Conservation (phyloP, 2,113 vertebrate genomes). For the Caloenas nicobarica region DNA sequence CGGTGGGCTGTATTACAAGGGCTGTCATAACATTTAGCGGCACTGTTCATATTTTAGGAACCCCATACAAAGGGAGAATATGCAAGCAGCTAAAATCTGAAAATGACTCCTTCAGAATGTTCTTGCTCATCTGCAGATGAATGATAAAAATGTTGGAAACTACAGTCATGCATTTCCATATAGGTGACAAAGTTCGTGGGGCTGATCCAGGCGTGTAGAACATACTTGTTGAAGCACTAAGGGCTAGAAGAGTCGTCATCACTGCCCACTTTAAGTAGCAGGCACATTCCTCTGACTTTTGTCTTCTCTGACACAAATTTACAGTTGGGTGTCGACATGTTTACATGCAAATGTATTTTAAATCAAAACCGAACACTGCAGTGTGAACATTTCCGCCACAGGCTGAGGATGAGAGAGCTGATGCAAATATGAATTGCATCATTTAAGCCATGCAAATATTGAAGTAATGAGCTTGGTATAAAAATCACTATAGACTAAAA, state of each 20-base stretch:
- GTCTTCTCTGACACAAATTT: not conserved
- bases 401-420: not conserved
- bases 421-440: not conserved
- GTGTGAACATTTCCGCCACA: not conserved
- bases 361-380: conserved; percentile 10
- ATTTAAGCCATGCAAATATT: conserved; percentile 3
- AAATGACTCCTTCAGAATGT: not conserved
- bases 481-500: not conserved
- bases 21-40: not conserved
- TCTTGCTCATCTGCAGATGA: not conserved
- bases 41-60: not conserved
- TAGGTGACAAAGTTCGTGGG: not conserved
- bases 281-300: not conserved
- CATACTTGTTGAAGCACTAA: not conserved
- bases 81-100: not conserved
- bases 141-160: not conserved
- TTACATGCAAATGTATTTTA: conserved; percentile 5
- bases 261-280: not conserved
- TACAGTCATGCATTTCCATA: not conserved
- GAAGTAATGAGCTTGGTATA: not conserved
- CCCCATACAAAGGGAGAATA: not conserved
- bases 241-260: not conserved
- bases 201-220: not conserved
- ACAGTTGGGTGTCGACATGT: not conserved
- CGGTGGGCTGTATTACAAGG: not conserved